Percentiles rank a stretch among this genome's conserved stretches.
phyloP scores from a whole-genome alignment of 2,888 invertebrate genomes.

The Eupithecia abbreviata region DNA sequence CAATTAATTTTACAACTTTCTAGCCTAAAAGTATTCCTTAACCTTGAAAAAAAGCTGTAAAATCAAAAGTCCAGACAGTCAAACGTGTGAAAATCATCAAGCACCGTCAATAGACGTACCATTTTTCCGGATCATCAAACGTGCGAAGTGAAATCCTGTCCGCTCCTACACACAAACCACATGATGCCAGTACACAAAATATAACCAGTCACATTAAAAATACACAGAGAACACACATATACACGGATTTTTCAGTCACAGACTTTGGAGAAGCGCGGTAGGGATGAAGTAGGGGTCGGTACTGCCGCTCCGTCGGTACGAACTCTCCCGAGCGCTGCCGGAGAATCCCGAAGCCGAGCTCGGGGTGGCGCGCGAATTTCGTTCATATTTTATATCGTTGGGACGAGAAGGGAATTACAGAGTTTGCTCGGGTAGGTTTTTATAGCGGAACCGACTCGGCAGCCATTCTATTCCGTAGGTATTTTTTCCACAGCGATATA shows the following conservation, averaged over 20 bases:
- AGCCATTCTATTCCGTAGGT: conserved; percentile 71
- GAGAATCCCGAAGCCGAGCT: conserved; percentile 61
- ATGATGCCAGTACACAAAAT: conserved; percentile 62
- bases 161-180: conserved; percentile 64
- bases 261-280: conserved; percentile 45
- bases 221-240: conserved; percentile 65
- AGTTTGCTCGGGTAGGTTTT: conserved; percentile 81
- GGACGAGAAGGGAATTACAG: conserved; percentile 77
- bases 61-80: conserved; percentile 44
- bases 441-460: conserved; percentile 73
- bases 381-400: conserved; percentile 82
- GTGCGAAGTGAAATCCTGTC: conserved; percentile 50
- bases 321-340: conserved; percentile 60
- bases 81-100: conserved; percentile 53
- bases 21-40: background rate
- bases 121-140: conserved; percentile 77
- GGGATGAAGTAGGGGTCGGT: conserved; percentile 47
- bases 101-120: conserved; percentile 64
- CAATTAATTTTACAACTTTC: background rate
- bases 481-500: conserved; percentile 66
- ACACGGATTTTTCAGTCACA: conserved; percentile 56
- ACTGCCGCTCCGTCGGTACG: conserved; percentile 80
- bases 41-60: conserved; percentile 7
- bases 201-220: conserved; percentile 52
- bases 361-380: conserved; percentile 67